Percentiles rank a stretch among this genome's conserved stretches.
Conservation (phyloP, 2,797 vertebrate species). For the Pogoniulus pusillus region DNA sequence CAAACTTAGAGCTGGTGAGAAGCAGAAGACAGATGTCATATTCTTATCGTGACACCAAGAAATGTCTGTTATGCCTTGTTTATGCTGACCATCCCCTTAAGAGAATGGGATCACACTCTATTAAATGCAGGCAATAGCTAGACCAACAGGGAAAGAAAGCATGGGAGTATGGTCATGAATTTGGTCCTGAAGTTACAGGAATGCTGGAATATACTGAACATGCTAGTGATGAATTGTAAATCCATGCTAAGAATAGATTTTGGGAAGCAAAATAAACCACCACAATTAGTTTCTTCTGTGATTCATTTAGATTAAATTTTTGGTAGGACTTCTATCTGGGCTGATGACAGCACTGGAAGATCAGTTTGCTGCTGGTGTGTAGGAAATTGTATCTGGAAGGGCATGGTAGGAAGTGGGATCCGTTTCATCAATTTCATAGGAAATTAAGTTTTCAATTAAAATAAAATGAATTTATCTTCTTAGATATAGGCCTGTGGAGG, state of each 20-base stretch:
- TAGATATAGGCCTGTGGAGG: constrained; percentile 18
- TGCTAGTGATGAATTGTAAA: not conserved
- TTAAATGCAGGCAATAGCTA: not conserved
- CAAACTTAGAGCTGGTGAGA: not conserved
- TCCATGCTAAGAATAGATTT: not conserved
- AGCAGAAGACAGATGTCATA: not conserved
- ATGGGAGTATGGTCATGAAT: not conserved
- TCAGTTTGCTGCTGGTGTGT: constrained; percentile 4
- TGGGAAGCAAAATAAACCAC: not conserved
- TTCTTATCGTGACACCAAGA: not conserved
- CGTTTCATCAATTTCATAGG: constrained; percentile 44
- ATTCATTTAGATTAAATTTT: constrained; percentile 13
- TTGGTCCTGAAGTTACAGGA: not conserved
- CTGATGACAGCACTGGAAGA: not conserved
- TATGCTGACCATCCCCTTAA: not conserved
- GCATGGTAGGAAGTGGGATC: constrained; percentile 46
- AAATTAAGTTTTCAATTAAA: constrained; percentile 64
- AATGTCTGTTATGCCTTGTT: not conserved
- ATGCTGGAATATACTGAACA: not conserved
- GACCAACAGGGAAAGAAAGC: not conserved
- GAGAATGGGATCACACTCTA: not conserved
- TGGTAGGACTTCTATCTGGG: not conserved
- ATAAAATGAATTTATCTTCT: constrained; percentile 45
- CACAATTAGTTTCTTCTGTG: not conserved
- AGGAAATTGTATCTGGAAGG: constrained; percentile 46